Evolutionary conservation across 2,797 vertebrate genomes (phyloP).

Genomic region (Parauchenoglanis ngamensis): DNA sequence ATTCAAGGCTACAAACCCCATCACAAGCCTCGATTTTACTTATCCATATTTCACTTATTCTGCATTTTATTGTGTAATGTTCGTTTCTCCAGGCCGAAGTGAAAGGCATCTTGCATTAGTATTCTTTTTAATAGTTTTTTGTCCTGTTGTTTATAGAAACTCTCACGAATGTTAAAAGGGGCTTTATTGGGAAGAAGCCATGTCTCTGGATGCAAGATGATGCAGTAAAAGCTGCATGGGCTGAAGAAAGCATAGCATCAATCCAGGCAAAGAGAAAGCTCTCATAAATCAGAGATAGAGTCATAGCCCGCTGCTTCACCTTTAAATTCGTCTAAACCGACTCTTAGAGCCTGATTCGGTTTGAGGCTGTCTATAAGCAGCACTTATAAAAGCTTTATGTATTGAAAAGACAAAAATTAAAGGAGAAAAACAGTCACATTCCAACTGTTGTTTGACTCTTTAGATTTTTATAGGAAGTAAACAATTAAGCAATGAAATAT

Average conservation of each 20-base stretch:
- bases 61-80: conserved; percentile 34
- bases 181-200: conserved; percentile 77
- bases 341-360: conserved; percentile 79
- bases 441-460: background rate
- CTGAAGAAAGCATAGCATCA: conserved; percentile 78
- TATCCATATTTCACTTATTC: conserved; percentile 9
- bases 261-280: conserved; percentile 77
- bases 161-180: conserved; percentile 78
- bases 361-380: conserved; percentile 76
- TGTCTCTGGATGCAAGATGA: conserved; percentile 83
- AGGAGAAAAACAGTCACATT: conserved; percentile 66
- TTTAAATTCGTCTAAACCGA: conserved; percentile 83
- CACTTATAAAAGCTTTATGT: conserved; percentile 79
- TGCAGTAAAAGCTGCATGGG: conserved; percentile 77
- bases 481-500: conserved; percentile 8
- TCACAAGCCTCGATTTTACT: background rate
- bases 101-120: conserved; percentile 63
- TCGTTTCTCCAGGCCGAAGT: conserved; percentile 52
- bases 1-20: conserved; percentile 22
- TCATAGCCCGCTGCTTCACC: conserved; percentile 71
- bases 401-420: conserved; percentile 67
- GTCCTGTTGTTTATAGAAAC: conserved; percentile 74
- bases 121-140: conserved; percentile 66
- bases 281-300: conserved; percentile 76
- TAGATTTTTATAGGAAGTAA: background rate